Evolutionary conservation across 1,140 invertebrate genomes (phyloP).

Genomic region (Ylistrum balloti): DNA sequence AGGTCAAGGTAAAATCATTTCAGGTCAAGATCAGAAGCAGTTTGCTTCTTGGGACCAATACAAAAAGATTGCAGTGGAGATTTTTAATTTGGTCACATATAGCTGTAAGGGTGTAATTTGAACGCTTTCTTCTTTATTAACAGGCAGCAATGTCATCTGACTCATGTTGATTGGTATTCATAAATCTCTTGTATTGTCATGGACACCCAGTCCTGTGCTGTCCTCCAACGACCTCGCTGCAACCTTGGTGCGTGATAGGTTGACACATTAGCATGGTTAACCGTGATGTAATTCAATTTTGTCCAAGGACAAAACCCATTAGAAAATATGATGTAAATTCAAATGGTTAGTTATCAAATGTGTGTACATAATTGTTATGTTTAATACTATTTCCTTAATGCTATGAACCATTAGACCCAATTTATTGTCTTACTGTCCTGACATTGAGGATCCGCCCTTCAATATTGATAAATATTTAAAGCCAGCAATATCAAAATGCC

Average conservation of each 20-base stretch:
- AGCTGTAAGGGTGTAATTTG: constrained; percentile 12
- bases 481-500: background rate
- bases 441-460: too few species aligned
- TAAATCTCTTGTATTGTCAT: background rate
- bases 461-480: background rate
- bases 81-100: background rate
- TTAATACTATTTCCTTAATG: background rate
- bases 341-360: background rate
- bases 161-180: background rate
- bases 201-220: background rate
- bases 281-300: background rate
- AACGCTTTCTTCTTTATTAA: background rate
- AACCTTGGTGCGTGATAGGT: background rate
- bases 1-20: background rate
- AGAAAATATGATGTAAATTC: background rate
- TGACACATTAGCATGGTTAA: background rate
- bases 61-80: background rate
- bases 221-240: background rate
- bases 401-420: background rate
- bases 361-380: background rate
- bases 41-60: background rate
- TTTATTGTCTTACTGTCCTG: background rate
- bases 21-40: background rate
- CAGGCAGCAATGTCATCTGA: background rate
- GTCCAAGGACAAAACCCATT: background rate